Base-by-base conservation (phyloP, 1,140 invertebrate species). In the Cheumatopsyche charites region DNA sequence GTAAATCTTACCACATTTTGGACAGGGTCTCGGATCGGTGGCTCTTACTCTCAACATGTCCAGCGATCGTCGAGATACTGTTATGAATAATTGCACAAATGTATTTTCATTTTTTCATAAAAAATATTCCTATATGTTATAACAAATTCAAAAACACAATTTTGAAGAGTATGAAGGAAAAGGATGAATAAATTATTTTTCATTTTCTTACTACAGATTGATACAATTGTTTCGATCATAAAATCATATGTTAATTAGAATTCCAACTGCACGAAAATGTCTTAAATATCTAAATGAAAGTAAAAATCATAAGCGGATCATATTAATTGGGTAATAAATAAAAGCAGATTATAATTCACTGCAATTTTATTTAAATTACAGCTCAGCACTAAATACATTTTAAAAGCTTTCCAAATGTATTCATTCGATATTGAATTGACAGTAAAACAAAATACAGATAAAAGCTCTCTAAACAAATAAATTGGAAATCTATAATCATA, bases 1-100 rank as follows among this genome's bases (percentile, higher is more conserved):
- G 80, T 96, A 96, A 79, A 95, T 95, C 83, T 96, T 96, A 1
- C 94, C 93, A 80, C 94, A 96, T 80, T 96, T 94, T 7, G 94
- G 94, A 82, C 94, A 96, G 0, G 94, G 94, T 25, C 94, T 85
- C 0, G 94, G 94, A 85, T 96, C 94, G 13, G 94, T 96, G 0
- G 94, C 94, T 74, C 94, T 87, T 13, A 96, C 93, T 77, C 94
- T 86, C 80, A 92, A 88, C 86, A 94, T 88, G 77, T 95, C 93
- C 78, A 94, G 82, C 13, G 91, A 90, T 71, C 92, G 85, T 75
- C 91, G 86, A 47, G 89, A 87, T 62, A 90, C 90, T 88, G 86
- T 77, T 87, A 83, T 47, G 69, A 83, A 78, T 73, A 29, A 62
- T 41, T 12, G n/a, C 29, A 36, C 9, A 36, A 36, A 36, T 36